phyloP scores from a whole-genome alignment of 2,113 vertebrate genomes.

The Entomyzon cyanotis region DNA sequence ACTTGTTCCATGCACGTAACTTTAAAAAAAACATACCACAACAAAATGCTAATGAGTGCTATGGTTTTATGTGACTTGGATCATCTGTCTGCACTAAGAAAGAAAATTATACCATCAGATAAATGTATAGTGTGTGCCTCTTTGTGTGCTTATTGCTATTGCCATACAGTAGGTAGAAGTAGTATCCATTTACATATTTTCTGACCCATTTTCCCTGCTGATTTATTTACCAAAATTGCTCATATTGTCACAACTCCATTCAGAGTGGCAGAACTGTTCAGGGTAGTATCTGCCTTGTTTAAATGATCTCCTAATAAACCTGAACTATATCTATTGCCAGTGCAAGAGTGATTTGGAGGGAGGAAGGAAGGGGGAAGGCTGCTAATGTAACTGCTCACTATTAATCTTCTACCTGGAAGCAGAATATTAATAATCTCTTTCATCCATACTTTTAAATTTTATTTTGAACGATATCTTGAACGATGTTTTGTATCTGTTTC shows the following conservation, averaged over 20 bases:
- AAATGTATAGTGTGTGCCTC: accelerated
- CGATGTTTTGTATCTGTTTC: neutral
- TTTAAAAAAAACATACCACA: neutral
- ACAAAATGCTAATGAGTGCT: neutral
- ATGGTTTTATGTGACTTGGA: neutral
- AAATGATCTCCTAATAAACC: neutral
- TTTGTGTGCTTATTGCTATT: accelerated
- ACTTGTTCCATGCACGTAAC: neutral
- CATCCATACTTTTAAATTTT: neutral
- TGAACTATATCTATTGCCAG: neutral
- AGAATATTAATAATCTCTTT: neutral
- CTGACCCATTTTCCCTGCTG: neutral
- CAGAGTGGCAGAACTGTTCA: neutral
- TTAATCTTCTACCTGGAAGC: neutral
- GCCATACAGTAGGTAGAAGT: neutral
- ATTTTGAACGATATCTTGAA: neutral
- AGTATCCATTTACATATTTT: neutral
- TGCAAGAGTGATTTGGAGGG: neutral
- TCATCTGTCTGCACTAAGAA: neutral
- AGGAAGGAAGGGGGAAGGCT: neutral
- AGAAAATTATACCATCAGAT: neutral
- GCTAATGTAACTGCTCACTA: neutral
- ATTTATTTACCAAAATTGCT: neutral
- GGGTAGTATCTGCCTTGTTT: neutral
- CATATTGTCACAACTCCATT: neutral